Evolutionary conservation across 2,888 invertebrate genomes (phyloP), one percentile per base, ranked within the genome.

Genomic region (Tricholauxania praeusta): DNA sequence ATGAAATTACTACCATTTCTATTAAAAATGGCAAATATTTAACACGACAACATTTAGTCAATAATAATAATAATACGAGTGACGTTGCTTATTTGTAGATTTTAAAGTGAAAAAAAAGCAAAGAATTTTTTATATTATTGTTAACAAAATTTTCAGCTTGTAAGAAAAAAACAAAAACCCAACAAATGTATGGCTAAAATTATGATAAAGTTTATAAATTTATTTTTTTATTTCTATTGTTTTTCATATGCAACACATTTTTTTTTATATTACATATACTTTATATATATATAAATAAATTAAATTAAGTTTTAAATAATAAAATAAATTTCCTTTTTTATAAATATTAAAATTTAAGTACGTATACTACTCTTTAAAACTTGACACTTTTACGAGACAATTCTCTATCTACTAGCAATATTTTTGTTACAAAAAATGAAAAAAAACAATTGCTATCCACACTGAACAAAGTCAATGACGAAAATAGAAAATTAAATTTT

Each of bases 31-130:
- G 49, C 51, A 47, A 55, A 55, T 48, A 67, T 57, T 67, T 51
- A 65, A 65, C 28, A 28, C 10, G 39, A 10, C 10, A 39, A 39
- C 39, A 39, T 39, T 39, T 39, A 39, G 39, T 39, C 39, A 39
- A 39, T 10, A 39, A 39, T 39, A 39, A 8, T 39, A 65, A 55
- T 48, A 39, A 32, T 55, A 55, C 53, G 39, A 53, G 47, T 48
- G 53, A 67, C 53, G 67, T 67, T 39, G 39, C 53, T 53, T 67
- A 53, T 71, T 63, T 15, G 62, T 63, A 52, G 53, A 63, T 47
- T 55, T 63, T 63, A 63, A 71, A 62, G 47, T 71, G 19, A 57
- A 71, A 19, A 32, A 47, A n/a, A 28, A 39, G 28, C 55, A 52
- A 28, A n/a, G 8, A 28, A 12, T 3, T 32, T 22, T 14, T 15